phyloP scores from a whole-genome alignment of 2,113 vertebrate genomes.

The Taurulus bubalis region DNA sequence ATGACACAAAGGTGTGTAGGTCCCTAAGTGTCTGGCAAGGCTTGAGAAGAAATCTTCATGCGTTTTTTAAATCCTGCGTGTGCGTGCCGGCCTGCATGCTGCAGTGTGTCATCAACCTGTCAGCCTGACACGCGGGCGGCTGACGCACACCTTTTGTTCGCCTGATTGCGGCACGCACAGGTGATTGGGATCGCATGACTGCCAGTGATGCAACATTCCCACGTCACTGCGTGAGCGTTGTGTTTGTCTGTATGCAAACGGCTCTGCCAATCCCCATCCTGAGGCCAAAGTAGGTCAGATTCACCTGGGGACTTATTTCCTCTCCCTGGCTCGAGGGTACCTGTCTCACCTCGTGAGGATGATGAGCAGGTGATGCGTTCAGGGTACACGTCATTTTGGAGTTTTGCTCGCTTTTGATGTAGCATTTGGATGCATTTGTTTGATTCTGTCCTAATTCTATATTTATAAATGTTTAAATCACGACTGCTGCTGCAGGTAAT shows the following conservation, averaged over 20 bases:
- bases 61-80: constrained; percentile 39
- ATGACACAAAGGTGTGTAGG: constrained; percentile 13
- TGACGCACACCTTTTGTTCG: constrained; percentile 61
- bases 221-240: constrained; percentile 5
- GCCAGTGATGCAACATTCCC: constrained; percentile 46
- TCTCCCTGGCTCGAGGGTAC: constrained; percentile 27
- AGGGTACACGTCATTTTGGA: neutral
- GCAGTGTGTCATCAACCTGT: constrained; percentile 53
- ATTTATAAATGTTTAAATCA: neutral
- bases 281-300: constrained; percentile 46
- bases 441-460: neutral
- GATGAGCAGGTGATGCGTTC: constrained; percentile 23
- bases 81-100: constrained; percentile 24
- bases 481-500: neutral
- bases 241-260: constrained; percentile 40
- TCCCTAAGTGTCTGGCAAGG: neutral
- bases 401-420: constrained; percentile 18
- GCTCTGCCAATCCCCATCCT: constrained; percentile 10
- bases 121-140: constrained; percentile 3
- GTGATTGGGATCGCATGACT: constrained; percentile 39
- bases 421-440: neutral
- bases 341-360: constrained; percentile 26
- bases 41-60: constrained; percentile 28
- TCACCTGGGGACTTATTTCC: constrained; percentile 15
- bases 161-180: constrained; percentile 49